Conservation (phyloP, 2,113 vertebrate species). For the Amphiprion ocellaris region DNA sequence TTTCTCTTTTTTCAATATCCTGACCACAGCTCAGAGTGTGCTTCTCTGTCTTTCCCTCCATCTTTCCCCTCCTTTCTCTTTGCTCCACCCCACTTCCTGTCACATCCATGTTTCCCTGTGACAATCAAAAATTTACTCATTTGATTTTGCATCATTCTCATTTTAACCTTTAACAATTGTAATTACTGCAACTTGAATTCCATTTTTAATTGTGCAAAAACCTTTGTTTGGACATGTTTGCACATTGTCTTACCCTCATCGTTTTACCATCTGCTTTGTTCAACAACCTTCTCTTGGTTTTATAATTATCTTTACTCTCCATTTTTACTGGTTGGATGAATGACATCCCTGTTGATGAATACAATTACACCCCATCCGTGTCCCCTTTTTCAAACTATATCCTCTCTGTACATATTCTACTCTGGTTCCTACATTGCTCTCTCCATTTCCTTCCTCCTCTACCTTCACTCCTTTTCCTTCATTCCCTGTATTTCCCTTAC, state of each 20-base stretch:
- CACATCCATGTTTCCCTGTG: conserved; percentile 56
- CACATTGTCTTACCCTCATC: not conserved
- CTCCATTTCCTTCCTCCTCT: conserved; percentile 29
- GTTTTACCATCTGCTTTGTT: conserved; percentile 10
- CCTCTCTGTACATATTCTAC: conserved; percentile 18
- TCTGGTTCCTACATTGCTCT: conserved; percentile 36
- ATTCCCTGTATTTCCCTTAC: conserved; percentile 25
- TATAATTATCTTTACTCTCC: conserved; percentile 27
- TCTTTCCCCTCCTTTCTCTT: conserved; percentile 73
- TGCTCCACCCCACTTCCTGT: conserved; percentile 60
- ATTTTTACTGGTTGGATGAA: conserved; percentile 57
- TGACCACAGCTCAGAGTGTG: conserved; percentile 80
- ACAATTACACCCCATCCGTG: conserved; percentile 40
- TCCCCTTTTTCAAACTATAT: conserved; percentile 30
- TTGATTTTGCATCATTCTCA: conserved; percentile 1
- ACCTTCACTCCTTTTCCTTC: conserved; percentile 38
- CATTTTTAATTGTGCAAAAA: conserved; percentile 14
- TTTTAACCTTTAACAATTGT: not conserved
- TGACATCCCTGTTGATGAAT: conserved; percentile 44
- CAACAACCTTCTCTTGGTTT: conserved; percentile 14
- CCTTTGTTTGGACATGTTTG: conserved; percentile 29
- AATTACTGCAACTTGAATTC: conserved; percentile 8
- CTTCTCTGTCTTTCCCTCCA: conserved; percentile 78
- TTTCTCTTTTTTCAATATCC: conserved; percentile 72
- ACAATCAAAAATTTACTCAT: conserved; percentile 20